Percentiles rank a stretch among this genome's conserved stretches.
These are phyloP conservation scores for Podarcis muralis DNA, from an alignment of 2,113 vertebrate species.

Conservation along the genomic window DNA sequence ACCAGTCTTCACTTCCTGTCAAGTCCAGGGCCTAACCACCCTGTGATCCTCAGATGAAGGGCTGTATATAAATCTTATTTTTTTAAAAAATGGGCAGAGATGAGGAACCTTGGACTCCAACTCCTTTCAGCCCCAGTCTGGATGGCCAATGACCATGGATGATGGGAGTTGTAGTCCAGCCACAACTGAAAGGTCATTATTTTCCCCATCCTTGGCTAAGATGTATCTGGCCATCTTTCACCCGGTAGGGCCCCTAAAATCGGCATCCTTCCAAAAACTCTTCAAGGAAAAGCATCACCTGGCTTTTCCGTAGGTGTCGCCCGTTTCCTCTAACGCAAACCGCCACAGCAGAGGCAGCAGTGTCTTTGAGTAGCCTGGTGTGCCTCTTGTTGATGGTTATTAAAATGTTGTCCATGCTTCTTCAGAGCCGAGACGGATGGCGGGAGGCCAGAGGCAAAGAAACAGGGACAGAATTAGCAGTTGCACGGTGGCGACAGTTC, in stretches of 20 bases:
- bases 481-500: constrained; percentile 9
- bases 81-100: too few relatives aligned
- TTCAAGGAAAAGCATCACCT: background rate
- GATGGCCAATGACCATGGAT: too few relatives aligned
- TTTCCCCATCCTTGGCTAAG: too few relatives aligned
- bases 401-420: background rate
- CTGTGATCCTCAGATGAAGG: too few relatives aligned
- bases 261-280: background rate
- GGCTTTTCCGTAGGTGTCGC: background rate
- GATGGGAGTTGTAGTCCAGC: too few relatives aligned
- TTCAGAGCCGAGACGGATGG: rapidly evolving
- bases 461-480: background rate
- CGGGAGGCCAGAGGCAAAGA: constrained; percentile 28
- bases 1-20: too few relatives aligned
- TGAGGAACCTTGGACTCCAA: too few relatives aligned
- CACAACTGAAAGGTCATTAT: too few relatives aligned
- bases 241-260: background rate
- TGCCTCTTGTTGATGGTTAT: background rate
- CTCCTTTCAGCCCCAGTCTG: too few relatives aligned
- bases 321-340: background rate
- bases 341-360: background rate
- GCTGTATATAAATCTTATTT: too few relatives aligned
- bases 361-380: constrained; percentile 3
- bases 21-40: too few relatives aligned
- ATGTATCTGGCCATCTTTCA: background rate